Evolutionary conservation across 2,797 vertebrate species (phyloP), one percentile per base, ranked within the genome.

Genomic region (Dallia pectoralis): DNA sequence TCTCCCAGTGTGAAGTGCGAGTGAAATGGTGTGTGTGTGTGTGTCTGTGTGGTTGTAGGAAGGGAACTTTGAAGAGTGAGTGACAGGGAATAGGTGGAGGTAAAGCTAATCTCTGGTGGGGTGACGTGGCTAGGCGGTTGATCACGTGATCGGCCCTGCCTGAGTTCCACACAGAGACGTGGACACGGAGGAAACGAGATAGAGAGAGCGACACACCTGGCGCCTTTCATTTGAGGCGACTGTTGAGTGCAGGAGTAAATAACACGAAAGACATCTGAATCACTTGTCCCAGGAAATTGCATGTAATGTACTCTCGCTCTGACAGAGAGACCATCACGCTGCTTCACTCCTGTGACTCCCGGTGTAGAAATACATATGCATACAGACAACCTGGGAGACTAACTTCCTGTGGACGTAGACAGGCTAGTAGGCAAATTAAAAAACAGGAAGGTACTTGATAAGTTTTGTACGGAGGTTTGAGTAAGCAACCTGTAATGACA

Each of bases 141-240:
- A 18, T 22, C 59, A 47, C n/a, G 66, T 51, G 48, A 30, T 49
- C 16, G 40, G 29, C 71, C 36, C 25, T 53, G 29, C 27, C 36
- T 4, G 48, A 66, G 69, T 69, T 36, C 44, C 49, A 18, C 9
- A 56, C 25, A 75, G 65, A 72, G 81, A 33, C 36, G 74, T 83
- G 82, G 80, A 78, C 85, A 74, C 81, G 76, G 80, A 33, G 69
- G 51, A n/a, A n/a, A n/a, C n/a, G n/a, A n/a, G n/a, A n/a, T n/a
- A n/a, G n/a, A n/a, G n/a, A 22, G 69, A 84, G 71, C 51, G 74
- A 78, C 14, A 80, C 84, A 59, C 69, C 69, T 56, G 51, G 19
- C n/a, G 36, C 51, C 69, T 70, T 70, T 36, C 51, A 36, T 56
- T 6, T 56, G 51, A 53, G 44, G 29, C 30, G 53, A 70, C 49